Conservation (phyloP, 2,888 invertebrate genomes). For the Lithosia quadra region DNA sequence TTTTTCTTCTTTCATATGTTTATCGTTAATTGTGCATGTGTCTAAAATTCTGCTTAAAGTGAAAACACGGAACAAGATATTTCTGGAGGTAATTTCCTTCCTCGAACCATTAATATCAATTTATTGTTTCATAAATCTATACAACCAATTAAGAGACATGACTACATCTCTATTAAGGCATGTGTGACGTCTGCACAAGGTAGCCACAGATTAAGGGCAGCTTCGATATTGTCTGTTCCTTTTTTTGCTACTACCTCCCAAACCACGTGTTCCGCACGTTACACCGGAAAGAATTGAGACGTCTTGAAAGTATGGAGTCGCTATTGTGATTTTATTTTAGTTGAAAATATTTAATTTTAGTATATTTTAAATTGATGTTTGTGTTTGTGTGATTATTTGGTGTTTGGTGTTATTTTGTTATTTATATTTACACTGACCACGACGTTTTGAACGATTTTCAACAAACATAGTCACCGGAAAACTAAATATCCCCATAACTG, state of each 20-base stretch:
- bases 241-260: constrained; percentile 67
- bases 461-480: too few species aligned
- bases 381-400: too few species aligned
- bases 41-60: too few species aligned
- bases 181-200: constrained; percentile 39
- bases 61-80: not conserved
- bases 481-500: too few species aligned
- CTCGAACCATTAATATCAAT: constrained; percentile 6
- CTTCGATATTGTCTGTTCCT: constrained; percentile 57
- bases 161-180: constrained; percentile 37
- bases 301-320: constrained; percentile 53
- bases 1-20: too few species aligned
- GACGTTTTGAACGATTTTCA: too few species aligned
- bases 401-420: too few species aligned
- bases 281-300: constrained; percentile 61
- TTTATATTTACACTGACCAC: too few species aligned
- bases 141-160: constrained; percentile 19
- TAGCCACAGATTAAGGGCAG: constrained; percentile 52
- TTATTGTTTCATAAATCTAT: constrained; percentile 17
- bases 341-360: constrained; percentile 3
- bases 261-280: constrained; percentile 81
- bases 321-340: constrained; percentile 17
- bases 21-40: too few species aligned
- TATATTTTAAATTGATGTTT: not conserved
- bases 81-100: not conserved